Conservation (phyloP, 2,113 vertebrate species). For the Apodemus sylvaticus region DNA sequence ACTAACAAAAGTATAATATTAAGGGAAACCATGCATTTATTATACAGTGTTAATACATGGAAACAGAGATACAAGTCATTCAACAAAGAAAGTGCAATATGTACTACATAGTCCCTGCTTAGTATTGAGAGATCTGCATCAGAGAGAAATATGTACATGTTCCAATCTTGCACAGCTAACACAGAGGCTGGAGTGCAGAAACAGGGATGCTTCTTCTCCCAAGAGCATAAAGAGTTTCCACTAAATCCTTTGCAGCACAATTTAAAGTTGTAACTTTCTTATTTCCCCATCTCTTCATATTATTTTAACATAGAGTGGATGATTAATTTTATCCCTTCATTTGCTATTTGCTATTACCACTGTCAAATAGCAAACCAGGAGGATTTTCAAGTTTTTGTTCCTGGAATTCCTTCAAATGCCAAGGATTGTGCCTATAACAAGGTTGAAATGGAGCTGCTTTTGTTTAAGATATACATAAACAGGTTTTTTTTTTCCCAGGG, state of each 20-base stretch:
- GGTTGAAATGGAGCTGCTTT: neutral
- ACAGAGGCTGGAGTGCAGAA: neutral
- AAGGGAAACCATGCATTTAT: neutral
- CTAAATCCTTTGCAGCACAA: neutral
- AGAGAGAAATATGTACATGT: neutral
- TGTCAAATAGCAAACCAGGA: neutral
- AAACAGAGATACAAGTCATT: neutral
- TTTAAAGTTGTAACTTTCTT: neutral
- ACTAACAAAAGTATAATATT: neutral
- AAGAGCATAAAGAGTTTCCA: neutral
- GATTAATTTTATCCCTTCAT: neutral
- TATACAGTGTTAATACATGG: neutral
- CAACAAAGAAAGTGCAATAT: neutral
- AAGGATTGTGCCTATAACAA: neutral
- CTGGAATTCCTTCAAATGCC: neutral
- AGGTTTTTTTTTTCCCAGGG: neutral
- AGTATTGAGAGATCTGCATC: neutral
- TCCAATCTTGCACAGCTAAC: neutral
- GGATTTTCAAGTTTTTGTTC: neutral
- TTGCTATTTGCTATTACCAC: neutral
- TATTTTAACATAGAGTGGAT: neutral
- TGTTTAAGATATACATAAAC: conserved; percentile 34
- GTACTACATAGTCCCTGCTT: neutral
- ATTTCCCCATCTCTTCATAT: neutral
- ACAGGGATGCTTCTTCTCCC: neutral